A percentile compares a stretch with the other conserved stretches of the same genome.
Evolutionary conservation across 2,888 invertebrate species (phyloP).

Genomic region (Geophilus truncorum): DNA sequence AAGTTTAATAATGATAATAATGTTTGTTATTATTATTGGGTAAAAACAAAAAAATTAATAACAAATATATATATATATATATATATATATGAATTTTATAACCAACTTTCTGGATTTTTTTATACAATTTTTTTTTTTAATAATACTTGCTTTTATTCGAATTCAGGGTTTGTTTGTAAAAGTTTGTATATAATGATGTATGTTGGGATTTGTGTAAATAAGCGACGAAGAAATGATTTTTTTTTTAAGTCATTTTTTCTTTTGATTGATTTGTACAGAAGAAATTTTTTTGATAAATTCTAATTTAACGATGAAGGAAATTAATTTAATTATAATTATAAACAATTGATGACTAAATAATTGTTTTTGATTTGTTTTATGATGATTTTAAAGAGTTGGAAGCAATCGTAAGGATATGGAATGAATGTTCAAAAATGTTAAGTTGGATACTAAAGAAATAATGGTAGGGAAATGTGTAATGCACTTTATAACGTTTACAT

Average conservation of each 20-base stretch:
- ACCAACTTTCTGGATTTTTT: background rate
- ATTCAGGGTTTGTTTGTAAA: background rate
- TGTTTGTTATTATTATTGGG: background rate
- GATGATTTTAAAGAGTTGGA: too few relatives aligned
- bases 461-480: background rate
- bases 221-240: background rate
- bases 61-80: too few relatives aligned
- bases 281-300: background rate
- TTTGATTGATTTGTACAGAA: background rate
- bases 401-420: too few relatives aligned
- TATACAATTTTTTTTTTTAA: background rate
- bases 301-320: background rate
- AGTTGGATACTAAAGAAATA: too few relatives aligned
- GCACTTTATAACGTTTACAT: background rate
- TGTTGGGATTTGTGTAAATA: background rate
- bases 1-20: background rate
- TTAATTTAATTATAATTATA: background rate
- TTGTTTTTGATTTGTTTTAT: background rate
- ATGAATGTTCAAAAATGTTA: too few relatives aligned
- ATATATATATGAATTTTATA: background rate
- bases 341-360: background rate
- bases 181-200: background rate
- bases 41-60: background rate
- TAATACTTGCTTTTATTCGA: background rate
- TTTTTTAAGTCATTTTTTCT: background rate